phyloP scores from a whole-genome alignment of 2,888 invertebrate species.

The Sthenelais limicola region DNA sequence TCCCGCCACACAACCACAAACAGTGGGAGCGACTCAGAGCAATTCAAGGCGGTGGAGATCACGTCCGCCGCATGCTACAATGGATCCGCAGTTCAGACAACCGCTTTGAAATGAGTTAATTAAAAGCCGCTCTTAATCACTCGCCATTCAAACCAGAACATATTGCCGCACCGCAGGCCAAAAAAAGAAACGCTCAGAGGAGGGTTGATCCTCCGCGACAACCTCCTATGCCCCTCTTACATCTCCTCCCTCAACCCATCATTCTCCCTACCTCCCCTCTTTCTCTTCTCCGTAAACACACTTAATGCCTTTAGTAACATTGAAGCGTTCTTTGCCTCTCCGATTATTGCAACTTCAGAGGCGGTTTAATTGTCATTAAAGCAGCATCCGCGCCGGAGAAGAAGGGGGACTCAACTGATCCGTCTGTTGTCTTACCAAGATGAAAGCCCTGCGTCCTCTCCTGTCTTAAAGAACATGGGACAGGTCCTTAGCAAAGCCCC shows the following conservation, averaged over 20 bases:
- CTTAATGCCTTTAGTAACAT: background rate
- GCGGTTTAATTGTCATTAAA: constrained; percentile 28
- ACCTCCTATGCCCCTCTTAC: background rate
- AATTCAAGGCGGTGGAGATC: background rate
- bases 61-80: constrained; percentile 29
- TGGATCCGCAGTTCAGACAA: constrained; percentile 10
- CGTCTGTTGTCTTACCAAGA: no score
- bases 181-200: background rate
- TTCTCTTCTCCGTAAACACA: background rate
- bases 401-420: no score
- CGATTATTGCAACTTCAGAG: constrained; percentile 21
- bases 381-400: no score
- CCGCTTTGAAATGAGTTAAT: constrained; percentile 6
- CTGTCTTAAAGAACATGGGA: no score
- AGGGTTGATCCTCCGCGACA: background rate
- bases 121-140: constrained; percentile 19
- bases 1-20: no score
- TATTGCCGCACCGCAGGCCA: background rate
- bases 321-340: constrained; percentile 24
- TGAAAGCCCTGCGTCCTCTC: constrained; percentile 11
- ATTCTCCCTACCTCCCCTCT: constrained; percentile 2
- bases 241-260: background rate
- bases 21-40: no score
- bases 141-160: constrained; percentile 31
- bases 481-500: no score